A percentile compares a stretch with the other conserved stretches of the same genome.
These are phyloP conservation scores for Opisthocomus hoazin DNA, from an alignment of 2,113 vertebrate species.

Conservation along the genomic window DNA sequence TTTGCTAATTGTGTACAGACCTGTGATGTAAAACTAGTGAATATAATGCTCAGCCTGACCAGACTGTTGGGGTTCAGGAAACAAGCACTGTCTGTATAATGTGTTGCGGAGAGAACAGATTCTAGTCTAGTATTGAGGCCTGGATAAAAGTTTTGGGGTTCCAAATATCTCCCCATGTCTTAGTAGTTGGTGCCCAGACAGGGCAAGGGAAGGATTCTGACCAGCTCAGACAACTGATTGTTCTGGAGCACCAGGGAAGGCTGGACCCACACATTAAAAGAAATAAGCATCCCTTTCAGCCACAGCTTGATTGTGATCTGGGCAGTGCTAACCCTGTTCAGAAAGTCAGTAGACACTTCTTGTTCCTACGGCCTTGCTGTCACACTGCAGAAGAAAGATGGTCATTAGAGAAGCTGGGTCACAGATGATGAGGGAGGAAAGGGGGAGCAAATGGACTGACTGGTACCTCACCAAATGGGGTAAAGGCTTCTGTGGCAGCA, in stretches of 20 bases:
- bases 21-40: not conserved
- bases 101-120: not conserved
- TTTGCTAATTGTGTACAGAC: not conserved
- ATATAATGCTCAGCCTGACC: not conserved
- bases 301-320: not conserved
- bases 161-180: not conserved
- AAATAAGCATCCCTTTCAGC: not conserved
- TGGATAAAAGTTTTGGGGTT: not conserved
- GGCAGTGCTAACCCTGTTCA: not conserved
- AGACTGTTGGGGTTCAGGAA: not conserved
- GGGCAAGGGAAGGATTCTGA: not conserved
- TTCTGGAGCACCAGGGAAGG: not conserved
- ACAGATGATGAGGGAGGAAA: not conserved
- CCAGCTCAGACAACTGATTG: not conserved
- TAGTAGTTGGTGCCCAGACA: not conserved
- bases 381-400: not conserved
- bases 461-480: not conserved
- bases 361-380: not conserved
- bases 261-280: not conserved
- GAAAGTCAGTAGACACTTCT: not conserved
- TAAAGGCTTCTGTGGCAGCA: not conserved
- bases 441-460: not conserved
- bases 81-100: not conserved
- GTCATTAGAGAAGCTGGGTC: not conserved
- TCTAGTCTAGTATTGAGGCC: not conserved